These are phyloP conservation scores for Electrophaes corylata DNA, from an alignment of 2,888 invertebrate genomes.

Conservation along the genomic window DNA sequence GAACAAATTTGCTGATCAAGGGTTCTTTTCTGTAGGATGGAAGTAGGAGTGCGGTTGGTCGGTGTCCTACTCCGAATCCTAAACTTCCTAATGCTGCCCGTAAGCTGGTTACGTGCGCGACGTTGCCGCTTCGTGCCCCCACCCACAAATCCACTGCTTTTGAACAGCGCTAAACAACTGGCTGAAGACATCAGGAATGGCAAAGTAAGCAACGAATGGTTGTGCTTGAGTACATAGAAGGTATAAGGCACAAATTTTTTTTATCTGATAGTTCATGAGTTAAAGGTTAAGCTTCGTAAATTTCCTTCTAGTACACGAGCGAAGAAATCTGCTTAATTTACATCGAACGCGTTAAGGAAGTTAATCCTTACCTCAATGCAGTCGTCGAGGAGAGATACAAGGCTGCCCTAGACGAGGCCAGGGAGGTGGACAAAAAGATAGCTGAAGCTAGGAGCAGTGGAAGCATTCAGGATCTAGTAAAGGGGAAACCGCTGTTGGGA, in stretches of 20 bases:
- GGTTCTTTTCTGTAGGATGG: conserved; percentile 64
- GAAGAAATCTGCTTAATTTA: conserved; percentile 84
- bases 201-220: conserved; percentile 83
- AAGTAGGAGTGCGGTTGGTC: conserved; percentile 70
- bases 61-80: conserved; percentile 69
- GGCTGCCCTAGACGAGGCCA: conserved; percentile 87
- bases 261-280: too few relatives aligned
- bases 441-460: conserved; percentile 68
- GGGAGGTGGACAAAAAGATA: conserved; percentile 33
- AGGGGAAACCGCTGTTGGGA: conserved; percentile 88
- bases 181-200: conserved; percentile 84
- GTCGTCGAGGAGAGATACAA: conserved; percentile 87
- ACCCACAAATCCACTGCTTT: conserved; percentile 76
- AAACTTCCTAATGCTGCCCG: conserved; percentile 63
- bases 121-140: conserved; percentile 55
- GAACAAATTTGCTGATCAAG: not conserved
- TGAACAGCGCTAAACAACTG: conserved; percentile 82
- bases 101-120: conserved; percentile 64
- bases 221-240: too few relatives aligned
- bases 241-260: too few relatives aligned
- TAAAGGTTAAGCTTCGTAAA: not conserved
- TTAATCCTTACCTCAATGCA: conserved; percentile 88
- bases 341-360: conserved; percentile 86
- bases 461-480: conserved; percentile 66
- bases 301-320: conserved; percentile 80